Percentiles rank a stretch among this genome's conserved stretches.
phyloP scores from a whole-genome alignment of 2,888 invertebrate species.

The Leptinotarsa tumamoca region DNA sequence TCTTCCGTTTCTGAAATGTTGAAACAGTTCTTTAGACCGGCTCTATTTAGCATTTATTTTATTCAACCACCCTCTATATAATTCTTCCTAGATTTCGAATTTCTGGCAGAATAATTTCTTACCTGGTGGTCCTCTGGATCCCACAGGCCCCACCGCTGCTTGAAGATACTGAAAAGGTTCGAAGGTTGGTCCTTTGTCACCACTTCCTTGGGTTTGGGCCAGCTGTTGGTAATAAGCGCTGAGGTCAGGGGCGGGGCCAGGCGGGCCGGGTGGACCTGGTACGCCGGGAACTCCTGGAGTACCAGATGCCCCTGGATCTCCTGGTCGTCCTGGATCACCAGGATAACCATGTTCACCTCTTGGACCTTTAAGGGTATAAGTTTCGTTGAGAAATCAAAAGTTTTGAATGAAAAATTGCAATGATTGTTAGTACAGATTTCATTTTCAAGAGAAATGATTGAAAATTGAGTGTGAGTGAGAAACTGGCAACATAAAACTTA shows the following conservation, averaged over 20 bases:
- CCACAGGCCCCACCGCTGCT: constrained; percentile 83
- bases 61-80: no score
- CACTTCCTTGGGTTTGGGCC: constrained; percentile 76
- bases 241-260: constrained; percentile 80
- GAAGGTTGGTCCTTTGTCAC: constrained; percentile 77
- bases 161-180: constrained; percentile 82
- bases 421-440: no score
- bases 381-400: background rate
- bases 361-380: constrained; percentile 56
- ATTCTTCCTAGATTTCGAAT: no score
- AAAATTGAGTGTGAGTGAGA: no score
- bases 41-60: no score
- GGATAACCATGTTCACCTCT: constrained; percentile 69
- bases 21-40: no score
- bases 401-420: no score
- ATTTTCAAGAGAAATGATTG: no score
- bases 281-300: constrained; percentile 74
- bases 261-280: constrained; percentile 73
- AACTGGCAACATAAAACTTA: no score
- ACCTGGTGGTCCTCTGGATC: constrained; percentile 79
- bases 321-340: constrained; percentile 72
- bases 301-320: constrained; percentile 74
- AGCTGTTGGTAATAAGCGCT: constrained; percentile 82
- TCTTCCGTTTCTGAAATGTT: no score
- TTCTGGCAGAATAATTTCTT: background rate